Conservation (phyloP, 2,888 invertebrate genomes). For the Euplagia quadripunctaria region DNA sequence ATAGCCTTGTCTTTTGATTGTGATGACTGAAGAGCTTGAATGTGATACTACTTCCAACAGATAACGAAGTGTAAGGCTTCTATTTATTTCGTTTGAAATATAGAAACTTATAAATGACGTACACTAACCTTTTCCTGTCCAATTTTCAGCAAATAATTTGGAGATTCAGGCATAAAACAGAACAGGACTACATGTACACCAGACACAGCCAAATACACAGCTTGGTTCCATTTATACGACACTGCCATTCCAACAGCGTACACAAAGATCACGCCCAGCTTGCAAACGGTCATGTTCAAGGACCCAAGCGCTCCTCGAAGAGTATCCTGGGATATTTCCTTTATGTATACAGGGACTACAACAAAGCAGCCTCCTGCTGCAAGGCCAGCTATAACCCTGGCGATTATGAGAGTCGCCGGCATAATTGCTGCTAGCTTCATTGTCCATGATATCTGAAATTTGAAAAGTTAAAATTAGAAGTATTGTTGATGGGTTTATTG, state of each 20-base stretch:
- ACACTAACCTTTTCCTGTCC: constrained; percentile 69
- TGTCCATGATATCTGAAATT: constrained; percentile 72
- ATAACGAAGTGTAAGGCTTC: no score
- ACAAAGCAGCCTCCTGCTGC: constrained; percentile 74
- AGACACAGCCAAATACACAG: constrained; percentile 64
- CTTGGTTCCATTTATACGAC: constrained; percentile 65
- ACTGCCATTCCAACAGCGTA: constrained; percentile 68
- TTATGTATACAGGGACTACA: constrained; percentile 72
- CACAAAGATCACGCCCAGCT: constrained; percentile 75
- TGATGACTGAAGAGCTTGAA: no score
- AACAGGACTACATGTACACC: constrained; percentile 62
- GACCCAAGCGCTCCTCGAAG: constrained; percentile 71
- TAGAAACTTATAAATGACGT: no score
- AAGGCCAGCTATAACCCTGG: constrained; percentile 67
- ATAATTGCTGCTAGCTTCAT: constrained; percentile 64
- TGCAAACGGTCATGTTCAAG: constrained; percentile 74
- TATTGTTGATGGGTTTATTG: neutral
- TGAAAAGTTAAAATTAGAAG: neutral
- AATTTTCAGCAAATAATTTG: constrained; percentile 71
- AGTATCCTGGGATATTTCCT: constrained; percentile 72
- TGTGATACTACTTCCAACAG: no score
- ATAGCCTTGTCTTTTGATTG: no score
- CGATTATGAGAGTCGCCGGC: constrained; percentile 60
- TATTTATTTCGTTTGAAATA: no score
- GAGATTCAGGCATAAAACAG: constrained; percentile 77